A percentile compares a stretch with the other conserved stretches of the same genome.
Conservation (phyloP, 2,888 invertebrate species). For the Rhamnusium bicolor region DNA sequence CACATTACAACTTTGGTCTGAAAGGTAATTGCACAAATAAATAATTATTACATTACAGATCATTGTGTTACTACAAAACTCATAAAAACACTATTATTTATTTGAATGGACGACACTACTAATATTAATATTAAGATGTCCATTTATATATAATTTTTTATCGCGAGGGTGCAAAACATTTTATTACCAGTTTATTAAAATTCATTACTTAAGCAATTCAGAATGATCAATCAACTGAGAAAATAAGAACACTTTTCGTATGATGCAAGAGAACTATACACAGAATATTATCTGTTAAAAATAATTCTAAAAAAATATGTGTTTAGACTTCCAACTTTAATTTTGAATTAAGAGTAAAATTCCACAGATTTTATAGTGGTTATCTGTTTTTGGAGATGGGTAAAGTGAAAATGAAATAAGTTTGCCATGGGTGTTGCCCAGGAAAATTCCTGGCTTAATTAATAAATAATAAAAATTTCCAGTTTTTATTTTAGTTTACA, state of each 20-base stretch:
- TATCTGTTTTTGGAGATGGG: no score
- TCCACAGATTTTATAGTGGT: no score
- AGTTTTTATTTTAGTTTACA: no score
- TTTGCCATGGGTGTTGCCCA: no score
- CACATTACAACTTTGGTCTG: constrained; percentile 65
- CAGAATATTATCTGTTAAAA: no score
- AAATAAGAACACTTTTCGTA: not conserved
- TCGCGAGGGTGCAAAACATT: not conserved
- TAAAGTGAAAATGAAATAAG: no score
- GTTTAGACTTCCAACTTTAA: no score
- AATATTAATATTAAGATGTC: not conserved
- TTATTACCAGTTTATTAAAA: not conserved
- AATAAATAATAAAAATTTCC: no score
- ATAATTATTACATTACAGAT: constrained; percentile 23
- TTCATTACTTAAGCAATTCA: not conserved
- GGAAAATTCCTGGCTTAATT: no score
- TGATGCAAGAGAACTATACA: no score
- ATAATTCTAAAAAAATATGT: no score
- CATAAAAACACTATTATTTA: not conserved
- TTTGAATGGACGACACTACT: not conserved
- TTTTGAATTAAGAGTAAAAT: no score
- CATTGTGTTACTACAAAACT: constrained; percentile 26
- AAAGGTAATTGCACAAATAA: constrained; percentile 59
- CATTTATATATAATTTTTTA: not conserved
- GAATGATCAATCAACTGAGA: not conserved